These are phyloP conservation scores for Bimastos eiseni DNA, from an alignment of 2,888 invertebrate species.

Conservation along the genomic window DNA sequence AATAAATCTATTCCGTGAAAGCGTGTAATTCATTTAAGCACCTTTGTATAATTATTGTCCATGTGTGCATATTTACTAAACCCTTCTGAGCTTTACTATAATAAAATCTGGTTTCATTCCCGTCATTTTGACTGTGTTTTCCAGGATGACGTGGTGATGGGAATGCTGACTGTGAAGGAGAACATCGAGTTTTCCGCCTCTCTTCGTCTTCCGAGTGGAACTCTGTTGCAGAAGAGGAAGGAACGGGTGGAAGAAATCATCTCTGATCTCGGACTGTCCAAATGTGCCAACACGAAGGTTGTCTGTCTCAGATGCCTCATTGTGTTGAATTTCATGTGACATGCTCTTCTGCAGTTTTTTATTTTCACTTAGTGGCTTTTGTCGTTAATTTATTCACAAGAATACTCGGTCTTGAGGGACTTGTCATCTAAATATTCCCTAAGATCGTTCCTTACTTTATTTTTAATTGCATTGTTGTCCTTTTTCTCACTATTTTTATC, in stretches of 20 bases:
- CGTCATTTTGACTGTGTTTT: neutral
- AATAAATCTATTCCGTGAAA: too few relatives aligned
- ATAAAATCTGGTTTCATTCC: neutral
- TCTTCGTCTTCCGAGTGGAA: constrained; percentile 52
- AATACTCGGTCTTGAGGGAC: neutral
- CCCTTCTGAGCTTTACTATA: too few relatives aligned
- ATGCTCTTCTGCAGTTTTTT: neutral
- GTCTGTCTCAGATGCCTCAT: neutral
- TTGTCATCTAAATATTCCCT: neutral
- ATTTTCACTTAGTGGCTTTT: neutral
- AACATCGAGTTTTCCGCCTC: constrained; percentile 61
- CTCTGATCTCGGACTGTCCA: constrained; percentile 56
- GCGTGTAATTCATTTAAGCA: neutral
- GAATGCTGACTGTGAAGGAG: constrained; percentile 59
- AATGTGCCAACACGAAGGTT: constrained; percentile 60
- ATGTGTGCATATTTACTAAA: too few relatives aligned
- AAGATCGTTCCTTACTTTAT: neutral
- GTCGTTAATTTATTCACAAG: neutral
- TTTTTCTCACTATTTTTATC: neutral
- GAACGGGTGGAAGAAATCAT: constrained; percentile 55
- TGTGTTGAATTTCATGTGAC: neutral
- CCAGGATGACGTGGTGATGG: constrained; percentile 62
- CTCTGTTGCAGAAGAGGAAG: constrained; percentile 47
- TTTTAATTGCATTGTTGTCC: neutral
- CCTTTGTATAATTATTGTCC: too few relatives aligned